Base-by-base conservation (phyloP, 2,113 vertebrate genomes). In the Pleuronectes platessa region DNA sequence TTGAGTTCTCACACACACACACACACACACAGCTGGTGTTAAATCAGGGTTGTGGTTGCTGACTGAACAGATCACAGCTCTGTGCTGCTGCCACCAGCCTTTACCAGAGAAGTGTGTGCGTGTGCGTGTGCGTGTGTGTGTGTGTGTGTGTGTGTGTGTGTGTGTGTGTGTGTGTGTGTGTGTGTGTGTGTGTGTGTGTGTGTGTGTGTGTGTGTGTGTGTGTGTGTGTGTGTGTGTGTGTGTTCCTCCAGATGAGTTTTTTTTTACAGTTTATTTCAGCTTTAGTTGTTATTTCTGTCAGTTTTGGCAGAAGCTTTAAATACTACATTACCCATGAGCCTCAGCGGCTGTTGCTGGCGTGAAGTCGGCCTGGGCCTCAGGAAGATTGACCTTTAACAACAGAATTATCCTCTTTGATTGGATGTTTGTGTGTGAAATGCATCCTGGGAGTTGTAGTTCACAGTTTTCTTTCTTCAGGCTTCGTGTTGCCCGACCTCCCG, bases 401-500 rank as follows among this genome's bases (percentile, higher is more conserved):
- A 47, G 45, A 17, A 14, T 51, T 5, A 18, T 17, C 17, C 27
- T 27, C 15, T 18, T 11, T 26, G 59, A 20, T 61, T 18, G 59
- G 7, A 2, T 20, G 5, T 20, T 61, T 35, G 5, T 61, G 18
- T 10, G 60, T 37, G 60, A 61, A 40, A 14, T 37, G 60, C 60
- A 61, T 31, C 31, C 2, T 61, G 60, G 31, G 60, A 61, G 60
- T 40, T 51, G 5, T 18, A 18, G 4, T 51, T 51, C 4, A 31
- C 31, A 31, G 31, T 31, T 31, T 31, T 7, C 31, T 31, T 17
- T 21, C 61, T 60, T 70, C 78, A 98, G 97, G 86, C 73, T 94
- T 93, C 68, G 63, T 89, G 21, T 86, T 98, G 88, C 95, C 93
- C 0, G 97, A 99, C 81, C 95, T 99, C 61, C 94, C 93, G 0